Conservation (phyloP, 2,113 vertebrate species). For the Phoenicopterus ruber region DNA sequence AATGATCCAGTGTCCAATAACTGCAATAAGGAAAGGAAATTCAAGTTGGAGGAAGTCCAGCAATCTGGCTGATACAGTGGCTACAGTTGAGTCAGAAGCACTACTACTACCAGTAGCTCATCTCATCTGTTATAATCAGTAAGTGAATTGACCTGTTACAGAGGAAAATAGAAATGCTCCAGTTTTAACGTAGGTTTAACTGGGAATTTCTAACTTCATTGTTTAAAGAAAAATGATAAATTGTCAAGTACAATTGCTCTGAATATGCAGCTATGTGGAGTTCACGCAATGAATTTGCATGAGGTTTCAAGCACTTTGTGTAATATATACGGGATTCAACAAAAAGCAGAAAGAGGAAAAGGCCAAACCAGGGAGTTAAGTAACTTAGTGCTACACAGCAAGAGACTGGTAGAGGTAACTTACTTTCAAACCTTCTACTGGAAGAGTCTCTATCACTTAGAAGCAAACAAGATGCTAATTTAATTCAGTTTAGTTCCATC, state of each 20-base stretch:
- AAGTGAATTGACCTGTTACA: neutral
- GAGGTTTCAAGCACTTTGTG: neutral
- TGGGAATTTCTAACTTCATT: neutral
- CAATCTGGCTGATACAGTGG: neutral
- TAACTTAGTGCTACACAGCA: neutral
- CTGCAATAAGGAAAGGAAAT: neutral
- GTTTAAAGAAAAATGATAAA: neutral
- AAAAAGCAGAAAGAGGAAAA: neutral
- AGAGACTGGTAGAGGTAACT: neutral
- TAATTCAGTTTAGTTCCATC: neutral
- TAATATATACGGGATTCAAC: neutral
- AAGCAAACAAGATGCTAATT: neutral
- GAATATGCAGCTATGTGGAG: neutral
- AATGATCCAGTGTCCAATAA: neutral
- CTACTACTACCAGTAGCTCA: neutral
- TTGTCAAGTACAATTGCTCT: neutral
- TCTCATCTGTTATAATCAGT: neutral
- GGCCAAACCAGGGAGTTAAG: neutral
- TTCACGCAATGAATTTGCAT: neutral
- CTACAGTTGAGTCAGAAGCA: neutral
- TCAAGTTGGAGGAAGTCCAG: neutral
- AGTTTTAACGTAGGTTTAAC: neutral
- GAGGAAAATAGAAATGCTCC: neutral
- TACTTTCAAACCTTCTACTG: neutral
- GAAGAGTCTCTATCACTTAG: neutral